Conservation (phyloP, 2,888 invertebrate genomes). For the Chloroclysta siterata region DNA sequence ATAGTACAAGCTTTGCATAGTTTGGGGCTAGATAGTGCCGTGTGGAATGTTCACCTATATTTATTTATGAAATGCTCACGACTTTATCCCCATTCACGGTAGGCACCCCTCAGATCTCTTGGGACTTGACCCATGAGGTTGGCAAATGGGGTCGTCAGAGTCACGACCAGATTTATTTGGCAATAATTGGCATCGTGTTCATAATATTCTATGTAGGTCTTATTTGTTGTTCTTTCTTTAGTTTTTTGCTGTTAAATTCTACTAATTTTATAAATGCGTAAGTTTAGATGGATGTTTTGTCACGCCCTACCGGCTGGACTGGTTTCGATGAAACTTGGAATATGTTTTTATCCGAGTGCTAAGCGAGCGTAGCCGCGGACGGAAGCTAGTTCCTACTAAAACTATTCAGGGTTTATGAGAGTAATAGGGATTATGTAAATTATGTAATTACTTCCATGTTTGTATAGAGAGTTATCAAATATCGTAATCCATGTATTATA, state of each 20-base stretch:
- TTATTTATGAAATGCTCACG: too few species aligned
- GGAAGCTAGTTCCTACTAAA: background rate
- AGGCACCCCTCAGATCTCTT: too few species aligned
- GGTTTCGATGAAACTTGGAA: background rate
- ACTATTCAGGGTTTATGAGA: conserved; percentile 33
- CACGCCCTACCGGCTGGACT: background rate
- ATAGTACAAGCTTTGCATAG: too few species aligned
- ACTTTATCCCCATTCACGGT: too few species aligned
- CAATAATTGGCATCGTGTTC: too few species aligned
- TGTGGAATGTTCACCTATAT: too few species aligned
- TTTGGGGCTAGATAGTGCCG: too few species aligned
- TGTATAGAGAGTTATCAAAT: conserved; percentile 79
- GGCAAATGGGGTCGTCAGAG: too few species aligned
- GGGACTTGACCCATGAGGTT: too few species aligned
- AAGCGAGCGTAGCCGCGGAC: background rate
- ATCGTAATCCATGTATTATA: conserved; percentile 66
- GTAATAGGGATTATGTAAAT: conserved; percentile 54
- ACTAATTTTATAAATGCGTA: background rate
- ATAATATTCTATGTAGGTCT: background rate
- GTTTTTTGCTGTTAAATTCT: conserved; percentile 14
- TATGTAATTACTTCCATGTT: conserved; percentile 64
- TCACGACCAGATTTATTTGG: too few species aligned
- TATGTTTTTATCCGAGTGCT: background rate
- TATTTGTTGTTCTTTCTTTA: conserved; percentile 18
- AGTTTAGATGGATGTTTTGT: background rate